A percentile compares a stretch with the other conserved stretches of the same genome.
phyloP scores from a whole-genome alignment of 2,888 invertebrate species.

The Argynnis bischoffii region DNA sequence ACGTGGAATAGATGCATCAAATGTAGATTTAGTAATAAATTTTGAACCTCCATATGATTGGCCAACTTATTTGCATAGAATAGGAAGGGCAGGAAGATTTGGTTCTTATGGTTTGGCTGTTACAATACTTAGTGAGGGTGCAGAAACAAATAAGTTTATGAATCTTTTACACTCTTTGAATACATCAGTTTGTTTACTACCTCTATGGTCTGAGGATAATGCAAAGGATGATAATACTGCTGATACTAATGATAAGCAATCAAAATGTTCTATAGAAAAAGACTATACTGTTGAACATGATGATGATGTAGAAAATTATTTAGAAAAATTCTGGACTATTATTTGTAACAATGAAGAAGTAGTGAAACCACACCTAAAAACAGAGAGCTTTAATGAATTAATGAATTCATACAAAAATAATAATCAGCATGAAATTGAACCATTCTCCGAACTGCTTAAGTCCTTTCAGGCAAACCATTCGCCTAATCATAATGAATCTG shows the following conservation, averaged over 20 bases:
- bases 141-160: slow-evolving; percentile 83
- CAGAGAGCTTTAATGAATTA: slow-evolving; percentile 50
- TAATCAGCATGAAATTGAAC: slow-evolving; percentile 43
- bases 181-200: slow-evolving; percentile 54
- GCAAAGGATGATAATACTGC: slow-evolving; percentile 7
- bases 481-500: slow-evolving; percentile 6
- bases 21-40: slow-evolving; percentile 96
- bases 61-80: slow-evolving; percentile 95
- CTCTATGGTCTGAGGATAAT: slow-evolving; percentile 56
- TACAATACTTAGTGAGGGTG: slow-evolving; percentile 86
- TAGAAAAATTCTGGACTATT: slow-evolving; percentile 50
- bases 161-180: slow-evolving; percentile 82
- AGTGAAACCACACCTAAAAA: slow-evolving; percentile 22
- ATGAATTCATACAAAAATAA: slow-evolving; percentile 48
- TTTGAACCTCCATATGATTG: slow-evolving; percentile 91
- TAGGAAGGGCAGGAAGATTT: slow-evolving; percentile 97
- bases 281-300: slow-evolving; percentile 26
- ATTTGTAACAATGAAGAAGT: slow-evolving; percentile 39
- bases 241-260: slow-evolving; percentile 4
- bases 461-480: slow-evolving; percentile 48
- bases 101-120: slow-evolving; percentile 93
- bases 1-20: slow-evolving; percentile 96
- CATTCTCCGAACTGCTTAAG: slow-evolving; percentile 56
- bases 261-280: background rate
- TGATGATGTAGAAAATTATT: slow-evolving; percentile 37